A percentile compares a stretch with the other conserved stretches of the same genome.
Evolutionary conservation across 2,113 vertebrate genomes (phyloP).

Genomic region (Sigmodon hispidus): DNA sequence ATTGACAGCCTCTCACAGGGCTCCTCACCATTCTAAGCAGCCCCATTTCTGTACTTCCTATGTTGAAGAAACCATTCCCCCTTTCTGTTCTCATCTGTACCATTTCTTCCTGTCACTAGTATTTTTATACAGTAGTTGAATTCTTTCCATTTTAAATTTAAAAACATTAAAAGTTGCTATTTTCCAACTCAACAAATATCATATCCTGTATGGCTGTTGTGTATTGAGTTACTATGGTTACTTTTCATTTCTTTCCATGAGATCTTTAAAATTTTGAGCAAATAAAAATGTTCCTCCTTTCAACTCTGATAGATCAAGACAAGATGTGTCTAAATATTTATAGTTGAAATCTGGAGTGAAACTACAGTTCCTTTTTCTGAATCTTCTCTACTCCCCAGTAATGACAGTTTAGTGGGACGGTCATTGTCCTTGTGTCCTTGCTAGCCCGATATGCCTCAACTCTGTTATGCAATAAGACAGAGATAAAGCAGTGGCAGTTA

Average conservation of each 20-base stretch:
- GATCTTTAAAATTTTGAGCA: constrained; percentile 25
- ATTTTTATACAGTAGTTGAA: neutral
- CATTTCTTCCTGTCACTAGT: neutral
- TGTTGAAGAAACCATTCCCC: neutral
- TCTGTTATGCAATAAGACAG: neutral
- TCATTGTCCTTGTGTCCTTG: neutral
- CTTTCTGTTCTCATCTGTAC: neutral
- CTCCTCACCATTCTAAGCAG: neutral
- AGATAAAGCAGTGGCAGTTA: neutral
- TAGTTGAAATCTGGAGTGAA: neutral
- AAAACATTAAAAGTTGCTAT: neutral
- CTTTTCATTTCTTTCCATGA: neutral
- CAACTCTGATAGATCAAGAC: neutral
- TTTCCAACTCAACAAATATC: neutral
- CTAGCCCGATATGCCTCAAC: neutral
- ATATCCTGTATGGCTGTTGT: neutral
- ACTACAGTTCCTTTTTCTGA: constrained; percentile 4
- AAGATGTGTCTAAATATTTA: constrained; percentile 27
- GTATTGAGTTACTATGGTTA: neutral
- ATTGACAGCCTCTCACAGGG: neutral
- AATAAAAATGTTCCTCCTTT: constrained; percentile 49
- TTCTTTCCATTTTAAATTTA: neutral
- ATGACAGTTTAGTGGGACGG: constrained; percentile 20
- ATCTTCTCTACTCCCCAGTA: neutral
- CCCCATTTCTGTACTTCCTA: neutral